Evolutionary conservation across 1,140 invertebrate species (phyloP).

Genomic region (Matsumurasca onukii): DNA sequence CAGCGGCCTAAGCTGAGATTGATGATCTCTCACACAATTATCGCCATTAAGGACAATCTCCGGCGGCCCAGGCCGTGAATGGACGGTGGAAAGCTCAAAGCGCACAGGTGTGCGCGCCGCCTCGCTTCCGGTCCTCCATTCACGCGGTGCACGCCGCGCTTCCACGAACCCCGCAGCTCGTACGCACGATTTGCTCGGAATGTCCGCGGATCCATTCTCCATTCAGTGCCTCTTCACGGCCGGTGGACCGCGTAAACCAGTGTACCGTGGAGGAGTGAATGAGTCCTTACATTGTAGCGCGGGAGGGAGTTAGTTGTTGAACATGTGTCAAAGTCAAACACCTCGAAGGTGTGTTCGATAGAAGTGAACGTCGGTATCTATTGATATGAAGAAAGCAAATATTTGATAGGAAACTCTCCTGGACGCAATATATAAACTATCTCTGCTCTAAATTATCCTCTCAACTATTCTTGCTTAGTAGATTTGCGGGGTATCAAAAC

Average conservation of each 20-base stretch:
- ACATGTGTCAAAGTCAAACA: neutral
- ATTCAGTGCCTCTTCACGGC: neutral
- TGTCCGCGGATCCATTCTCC: neutral
- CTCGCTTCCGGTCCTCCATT: neutral
- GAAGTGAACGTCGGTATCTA: too few relatives aligned
- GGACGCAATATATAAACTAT: too few relatives aligned
- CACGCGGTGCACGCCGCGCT: neutral
- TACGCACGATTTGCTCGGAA: slow-evolving; percentile 12
- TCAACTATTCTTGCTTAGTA: too few relatives aligned
- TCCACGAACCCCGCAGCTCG: slow-evolving; percentile 2
- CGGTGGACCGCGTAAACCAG: neutral
- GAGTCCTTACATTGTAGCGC: neutral
- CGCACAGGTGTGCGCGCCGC: neutral
- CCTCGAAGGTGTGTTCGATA: neutral
- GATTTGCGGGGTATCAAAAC: too few relatives aligned
- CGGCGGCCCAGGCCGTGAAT: neutral
- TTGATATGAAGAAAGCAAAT: too few relatives aligned
- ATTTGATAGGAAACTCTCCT: too few relatives aligned
- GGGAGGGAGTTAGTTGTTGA: neutral
- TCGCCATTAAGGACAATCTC: neutral
- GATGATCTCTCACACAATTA: neutral
- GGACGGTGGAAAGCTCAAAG: neutral
- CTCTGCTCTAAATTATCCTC: too few relatives aligned
- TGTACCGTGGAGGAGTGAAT: neutral
- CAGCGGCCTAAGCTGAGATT: neutral